Conservation (phyloP, 2,888 invertebrate species). For the Tenthredo distinguenda region DNA sequence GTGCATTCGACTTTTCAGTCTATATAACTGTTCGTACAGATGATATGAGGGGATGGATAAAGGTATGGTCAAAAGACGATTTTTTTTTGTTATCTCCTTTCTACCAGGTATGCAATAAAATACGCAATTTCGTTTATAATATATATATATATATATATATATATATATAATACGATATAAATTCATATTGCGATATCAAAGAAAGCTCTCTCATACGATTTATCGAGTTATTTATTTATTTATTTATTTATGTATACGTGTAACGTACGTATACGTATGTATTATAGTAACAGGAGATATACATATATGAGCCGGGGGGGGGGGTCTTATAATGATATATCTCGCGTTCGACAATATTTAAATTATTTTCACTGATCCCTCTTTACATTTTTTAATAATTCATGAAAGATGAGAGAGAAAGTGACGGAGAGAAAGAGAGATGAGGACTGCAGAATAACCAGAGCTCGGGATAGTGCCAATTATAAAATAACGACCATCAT, state of each 20-base stretch:
- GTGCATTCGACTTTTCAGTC: not conserved
- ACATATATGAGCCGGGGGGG: not conserved
- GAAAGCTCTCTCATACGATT: not conserved
- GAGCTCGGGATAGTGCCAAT: constrained; percentile 32
- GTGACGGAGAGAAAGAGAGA: not conserved
- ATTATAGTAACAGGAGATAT: not conserved
- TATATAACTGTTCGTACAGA: not conserved
- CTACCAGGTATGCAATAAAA: not conserved
- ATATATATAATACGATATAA: too few relatives aligned
- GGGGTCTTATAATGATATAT: not conserved
- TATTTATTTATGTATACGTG: not conserved
- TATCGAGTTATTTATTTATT: not conserved
- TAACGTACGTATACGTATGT: not conserved
- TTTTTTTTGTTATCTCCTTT: too few relatives aligned
- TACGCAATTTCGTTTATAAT: not conserved
- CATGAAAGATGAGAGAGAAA: constrained; percentile 17
- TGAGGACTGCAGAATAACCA: not conserved
- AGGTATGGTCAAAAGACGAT: too few relatives aligned
- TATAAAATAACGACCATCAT: constrained; percentile 42
- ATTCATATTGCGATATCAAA: not conserved
- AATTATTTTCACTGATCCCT: constrained; percentile 14
- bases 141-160: not conserved
- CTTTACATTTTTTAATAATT: constrained; percentile 11
- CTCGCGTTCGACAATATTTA: constrained; percentile 6
- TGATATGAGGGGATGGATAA: not conserved